Percentiles rank a stretch among this genome's conserved stretches.
These are phyloP conservation scores for Ichneumon xanthorius DNA, from an alignment of 2,888 invertebrate genomes.

Conservation along the genomic window DNA sequence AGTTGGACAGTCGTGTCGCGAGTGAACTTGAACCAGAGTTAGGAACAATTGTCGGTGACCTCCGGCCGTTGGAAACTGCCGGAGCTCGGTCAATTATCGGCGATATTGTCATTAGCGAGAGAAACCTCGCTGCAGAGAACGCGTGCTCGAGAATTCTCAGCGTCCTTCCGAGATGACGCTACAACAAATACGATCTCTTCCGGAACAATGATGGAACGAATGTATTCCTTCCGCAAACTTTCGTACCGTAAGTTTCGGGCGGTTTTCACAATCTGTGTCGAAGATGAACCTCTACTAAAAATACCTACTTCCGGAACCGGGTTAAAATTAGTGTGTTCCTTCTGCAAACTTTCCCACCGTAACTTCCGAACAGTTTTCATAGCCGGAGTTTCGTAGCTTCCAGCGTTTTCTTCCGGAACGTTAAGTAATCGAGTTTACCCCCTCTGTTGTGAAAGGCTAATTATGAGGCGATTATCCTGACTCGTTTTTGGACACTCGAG, in stretches of 20 bases:
- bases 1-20: conserved; percentile 31
- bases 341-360: not conserved
- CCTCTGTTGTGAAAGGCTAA: not conserved
- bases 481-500: not conserved
- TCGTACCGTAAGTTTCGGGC: not conserved
- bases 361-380: conserved; percentile 16
- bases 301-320: not conserved
- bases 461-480: not conserved
- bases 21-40: conserved; percentile 77
- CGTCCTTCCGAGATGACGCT: not conserved
- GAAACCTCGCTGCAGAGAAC: conserved; percentile 28
- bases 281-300: not conserved
- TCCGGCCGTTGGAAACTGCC: conserved; percentile 57
- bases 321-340: not conserved
- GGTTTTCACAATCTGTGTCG: not conserved
- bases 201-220: not conserved
- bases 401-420: not conserved
- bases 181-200: not conserved
- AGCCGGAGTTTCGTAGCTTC: not conserved
- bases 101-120: conserved; percentile 59
- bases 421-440: not conserved
- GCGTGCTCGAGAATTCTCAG: not conserved
- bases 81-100: conserved; percentile 62
- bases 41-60: conserved; percentile 75
- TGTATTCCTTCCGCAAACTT: conserved; percentile 7